Conservation (phyloP, 2,797 vertebrate species). For the Neosilurus mollespiculum region DNA sequence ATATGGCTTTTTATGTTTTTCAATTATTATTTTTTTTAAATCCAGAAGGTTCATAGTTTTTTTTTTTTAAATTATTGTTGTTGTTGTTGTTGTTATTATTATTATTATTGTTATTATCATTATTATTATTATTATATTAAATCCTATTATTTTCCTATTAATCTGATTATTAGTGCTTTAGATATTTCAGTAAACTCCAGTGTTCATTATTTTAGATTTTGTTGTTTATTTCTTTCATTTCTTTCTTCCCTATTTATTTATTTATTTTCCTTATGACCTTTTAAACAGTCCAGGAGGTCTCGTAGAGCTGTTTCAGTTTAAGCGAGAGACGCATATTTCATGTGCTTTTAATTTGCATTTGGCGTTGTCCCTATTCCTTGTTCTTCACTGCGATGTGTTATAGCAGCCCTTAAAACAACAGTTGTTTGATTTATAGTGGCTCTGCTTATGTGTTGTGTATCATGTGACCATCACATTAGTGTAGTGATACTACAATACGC, state of each 20-base stretch:
- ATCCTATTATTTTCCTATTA: no score
- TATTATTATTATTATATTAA: no score
- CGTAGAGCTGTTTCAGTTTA: not conserved
- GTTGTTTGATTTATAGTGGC: constrained; percentile 22
- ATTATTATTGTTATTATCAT: no score
- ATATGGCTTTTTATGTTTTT: not conserved
- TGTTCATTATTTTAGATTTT: not conserved
- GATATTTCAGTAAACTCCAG: no score
- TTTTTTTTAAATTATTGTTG: no score
- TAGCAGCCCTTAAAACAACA: constrained; percentile 5
- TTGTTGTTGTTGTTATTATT: no score
- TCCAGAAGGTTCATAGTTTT: not conserved
- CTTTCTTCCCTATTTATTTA: not conserved
- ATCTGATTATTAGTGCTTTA: no score
- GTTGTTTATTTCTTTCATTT: not conserved
- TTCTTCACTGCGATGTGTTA: not conserved
- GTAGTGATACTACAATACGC: not conserved
- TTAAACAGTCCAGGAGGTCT: not conserved
- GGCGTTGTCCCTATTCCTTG: not conserved
- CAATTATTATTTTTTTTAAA: not conserved
- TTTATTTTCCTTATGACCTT: not conserved
- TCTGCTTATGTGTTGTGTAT: not conserved
- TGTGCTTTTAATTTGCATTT: constrained; percentile 27
- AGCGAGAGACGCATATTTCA: not conserved
- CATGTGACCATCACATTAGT: constrained; percentile 16